Base-by-base conservation (phyloP, 2,113 vertebrate genomes). In the Pseudonaja textilis region DNA sequence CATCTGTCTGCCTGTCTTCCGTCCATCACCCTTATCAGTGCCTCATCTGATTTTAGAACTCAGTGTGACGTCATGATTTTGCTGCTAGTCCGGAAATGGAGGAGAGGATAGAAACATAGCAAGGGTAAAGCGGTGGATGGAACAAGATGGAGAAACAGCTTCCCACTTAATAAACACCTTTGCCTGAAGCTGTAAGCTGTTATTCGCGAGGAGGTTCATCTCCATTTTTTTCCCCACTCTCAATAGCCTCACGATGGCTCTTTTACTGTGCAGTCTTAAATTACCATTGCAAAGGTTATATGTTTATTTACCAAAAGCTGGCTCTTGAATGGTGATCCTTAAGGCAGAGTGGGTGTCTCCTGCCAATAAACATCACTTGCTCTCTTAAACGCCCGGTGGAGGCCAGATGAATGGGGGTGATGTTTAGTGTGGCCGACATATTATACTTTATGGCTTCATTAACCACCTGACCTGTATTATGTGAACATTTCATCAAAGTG, bases 121-220 rank as follows among this genome's bases (percentile, higher is more conserved):
- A 85, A 50, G 42, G 92, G n/a, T 81, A 95, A 97, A 42, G 34
- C 54, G 5, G 4, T 12, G 29, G 69, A 26, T 57, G 50, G 56
- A 86, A 47, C 56, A 87, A 90, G 88, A 87, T 64, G 81, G 90
- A 25, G 74, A 64, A 98, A 93, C 96, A 97, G 97, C 97, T 97
- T 97, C 97, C 96, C 96, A 97, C 97, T 98, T 98, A 98, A 98
- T 98, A 98, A 98, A 97, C 95, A 95, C 95, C 97, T 97, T 98
- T 96, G 97, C 97, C 97, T 95, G 96, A 95, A 98, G 97, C 97
- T 96, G 96, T 97, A 89, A 0, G 96, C 96, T 97, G 87, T 98
- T 98, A 98, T 98, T 98, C 97, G 97, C 97, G 96, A 97, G 97
- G 96, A 96, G 97, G 97, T 97, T 97, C 97, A 97, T 97, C 95